Evolutionary conservation across 2,888 invertebrate genomes (phyloP).

Genomic region (Drosophila longiperda): DNA sequence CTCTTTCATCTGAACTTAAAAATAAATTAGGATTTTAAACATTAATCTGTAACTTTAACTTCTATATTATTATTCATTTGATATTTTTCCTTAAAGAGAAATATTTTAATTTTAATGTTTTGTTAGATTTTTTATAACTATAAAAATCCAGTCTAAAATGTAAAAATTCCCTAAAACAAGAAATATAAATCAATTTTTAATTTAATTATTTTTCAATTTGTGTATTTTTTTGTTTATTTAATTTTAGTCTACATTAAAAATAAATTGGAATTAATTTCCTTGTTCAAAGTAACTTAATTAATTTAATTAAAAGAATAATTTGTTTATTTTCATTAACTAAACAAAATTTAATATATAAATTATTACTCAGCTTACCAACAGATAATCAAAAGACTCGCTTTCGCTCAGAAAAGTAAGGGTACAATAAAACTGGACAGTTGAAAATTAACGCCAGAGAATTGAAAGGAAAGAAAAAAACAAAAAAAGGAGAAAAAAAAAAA

Average conservation of each 20-base stretch:
- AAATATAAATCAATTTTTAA: background rate
- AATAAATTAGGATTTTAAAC: background rate
- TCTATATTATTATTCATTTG: background rate
- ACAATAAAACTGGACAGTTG: conserved; percentile 36
- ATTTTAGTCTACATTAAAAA: background rate
- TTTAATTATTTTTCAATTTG: background rate
- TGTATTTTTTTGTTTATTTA: background rate
- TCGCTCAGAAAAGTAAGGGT: background rate
- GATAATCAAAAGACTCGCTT: background rate
- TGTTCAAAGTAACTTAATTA: background rate
- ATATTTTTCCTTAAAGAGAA: background rate
- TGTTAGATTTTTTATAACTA: too few species aligned
- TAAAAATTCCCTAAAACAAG: background rate
- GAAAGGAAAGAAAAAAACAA: background rate
- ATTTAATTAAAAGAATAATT: background rate
- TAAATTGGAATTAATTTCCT: background rate
- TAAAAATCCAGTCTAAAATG: background rate
- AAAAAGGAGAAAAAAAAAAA: background rate
- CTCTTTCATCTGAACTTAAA: background rate
- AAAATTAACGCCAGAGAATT: conserved; percentile 51
- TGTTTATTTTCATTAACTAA: background rate
- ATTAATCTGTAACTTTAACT: background rate
- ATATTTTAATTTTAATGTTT: too few species aligned
- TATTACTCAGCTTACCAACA: background rate
- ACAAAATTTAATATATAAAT: background rate